Percentiles rank a stretch among this genome's conserved stretches.
These are phyloP conservation scores for Apolygus lucorum DNA, from an alignment of 1,140 invertebrate genomes.

Conservation along the genomic window DNA sequence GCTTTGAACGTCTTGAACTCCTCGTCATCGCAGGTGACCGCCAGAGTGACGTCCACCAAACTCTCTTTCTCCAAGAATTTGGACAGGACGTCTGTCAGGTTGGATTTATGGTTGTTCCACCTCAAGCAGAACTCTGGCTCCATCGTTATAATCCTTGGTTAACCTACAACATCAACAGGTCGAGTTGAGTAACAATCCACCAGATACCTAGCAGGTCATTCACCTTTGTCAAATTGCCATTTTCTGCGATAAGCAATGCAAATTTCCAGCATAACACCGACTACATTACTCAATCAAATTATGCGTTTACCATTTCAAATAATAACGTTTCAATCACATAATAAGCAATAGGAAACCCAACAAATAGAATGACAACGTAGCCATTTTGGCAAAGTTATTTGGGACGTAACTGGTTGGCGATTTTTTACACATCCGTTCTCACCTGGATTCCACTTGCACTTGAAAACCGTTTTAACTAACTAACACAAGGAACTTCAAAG, in stretches of 20 bases:
- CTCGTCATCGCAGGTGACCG: constrained; percentile 62
- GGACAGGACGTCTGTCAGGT: constrained; percentile 78
- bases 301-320: no score
- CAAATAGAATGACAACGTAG: constrained; percentile 27
- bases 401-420: constrained; percentile 27
- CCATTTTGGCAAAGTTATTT: constrained; percentile 30
- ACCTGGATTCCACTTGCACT: neutral
- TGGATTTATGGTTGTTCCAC: constrained; percentile 88
- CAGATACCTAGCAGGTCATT: constrained; percentile 26
- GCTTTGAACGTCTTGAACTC: constrained; percentile 64
- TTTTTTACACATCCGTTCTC: neutral
- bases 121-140: constrained; percentile 90
- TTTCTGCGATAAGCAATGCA: neutral
- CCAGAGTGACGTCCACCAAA: constrained; percentile 84
- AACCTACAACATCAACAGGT: constrained; percentile 21
- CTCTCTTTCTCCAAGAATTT: constrained; percentile 75
- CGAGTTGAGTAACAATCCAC: neutral
- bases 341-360: neutral
- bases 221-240: constrained; percentile 23
- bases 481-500: neutral
- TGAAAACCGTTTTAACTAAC: neutral
- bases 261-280: neutral
- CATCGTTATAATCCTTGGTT: constrained; percentile 43
- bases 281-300: no score
- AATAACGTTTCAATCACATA: neutral